A percentile compares a stretch with the other conserved stretches of the same genome.
Conservation (phyloP, 2,888 invertebrate species). For the Metopia argyrocephala region DNA sequence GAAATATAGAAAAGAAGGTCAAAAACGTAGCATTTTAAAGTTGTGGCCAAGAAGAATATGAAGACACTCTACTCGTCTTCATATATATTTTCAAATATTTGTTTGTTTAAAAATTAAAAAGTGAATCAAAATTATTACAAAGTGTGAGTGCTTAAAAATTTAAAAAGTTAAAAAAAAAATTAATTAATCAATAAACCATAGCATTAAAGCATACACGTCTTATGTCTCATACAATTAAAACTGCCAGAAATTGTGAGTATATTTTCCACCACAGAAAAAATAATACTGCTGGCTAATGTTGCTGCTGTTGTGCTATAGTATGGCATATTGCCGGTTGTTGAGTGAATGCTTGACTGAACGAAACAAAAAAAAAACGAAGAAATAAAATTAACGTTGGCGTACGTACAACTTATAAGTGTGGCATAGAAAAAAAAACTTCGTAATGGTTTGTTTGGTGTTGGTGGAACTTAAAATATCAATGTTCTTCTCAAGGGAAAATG, state of each 20-base stretch:
- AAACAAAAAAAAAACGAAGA: neutral
- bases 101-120: too few relatives aligned
- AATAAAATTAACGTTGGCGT: constrained; percentile 37
- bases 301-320: neutral
- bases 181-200: neutral
- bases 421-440: constrained; percentile 27
- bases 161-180: neutral
- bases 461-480: constrained; percentile 32
- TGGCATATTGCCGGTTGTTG: constrained; percentile 30
- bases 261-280: neutral
- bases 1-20: too few relatives aligned
- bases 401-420: constrained; percentile 41
- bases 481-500: constrained; percentile 28
- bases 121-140: too few relatives aligned
- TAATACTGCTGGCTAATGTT: neutral
- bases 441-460: neutral
- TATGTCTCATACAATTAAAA: neutral
- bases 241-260: neutral
- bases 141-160: too few relatives aligned
- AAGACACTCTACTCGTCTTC: too few relatives aligned
- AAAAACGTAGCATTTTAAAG: too few relatives aligned
- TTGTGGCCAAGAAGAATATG: too few relatives aligned
- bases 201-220: neutral
- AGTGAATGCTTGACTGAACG: constrained; percentile 32
- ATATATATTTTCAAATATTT: too few relatives aligned